Base-by-base conservation (phyloP, 1,140 invertebrate genomes). In the Drosophila sturtevanti region DNA sequence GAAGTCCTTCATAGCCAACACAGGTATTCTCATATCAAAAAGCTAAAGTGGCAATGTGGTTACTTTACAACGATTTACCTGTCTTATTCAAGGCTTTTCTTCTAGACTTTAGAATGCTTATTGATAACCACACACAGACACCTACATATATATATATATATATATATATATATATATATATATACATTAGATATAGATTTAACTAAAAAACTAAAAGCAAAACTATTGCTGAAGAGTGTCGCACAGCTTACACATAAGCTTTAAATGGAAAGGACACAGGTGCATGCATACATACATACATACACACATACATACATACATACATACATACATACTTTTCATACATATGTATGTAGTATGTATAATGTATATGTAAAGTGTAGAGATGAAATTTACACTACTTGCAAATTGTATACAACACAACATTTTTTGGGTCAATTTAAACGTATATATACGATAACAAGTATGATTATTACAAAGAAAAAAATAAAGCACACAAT, bases 391-490 rank as follows among this genome's bases (percentile, higher is more conserved):
- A 44, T 44, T 44, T 44, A 44, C 41, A 48, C 41, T 48, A 31
- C 52, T 48, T 59, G 59, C 12, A 16, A 54, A 34, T 37, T 38
- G 56, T 54, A 63, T 44, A 69, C 48, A 68, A 63, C 31, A 52
- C 35, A 76, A 62, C 41, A 64, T 59, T 81, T 77, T 80, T 78
- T 85, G 70, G 64, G 82, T 85, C 82, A 85, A 85, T 85, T 85
- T 87, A 75, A 81, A 62, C 62, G 71, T 75, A 66, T 62, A 63
- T 35, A 58, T 60, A 72, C 51, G 41, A 55, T 48, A 11, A 41
- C n/a, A 14, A 41, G 16, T 48, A 48, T n/a, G 41, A 72, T 54
- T 66, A 62, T 52, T 22, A 56, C 58, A 73, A 24, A 24, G 22
- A 56, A 62, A 74, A 31, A 67, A 11, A 48, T 48, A 21, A 21